These are phyloP conservation scores for Bombus fervidus DNA, from an alignment of 1,140 invertebrate species.

Conservation along the genomic window DNA sequence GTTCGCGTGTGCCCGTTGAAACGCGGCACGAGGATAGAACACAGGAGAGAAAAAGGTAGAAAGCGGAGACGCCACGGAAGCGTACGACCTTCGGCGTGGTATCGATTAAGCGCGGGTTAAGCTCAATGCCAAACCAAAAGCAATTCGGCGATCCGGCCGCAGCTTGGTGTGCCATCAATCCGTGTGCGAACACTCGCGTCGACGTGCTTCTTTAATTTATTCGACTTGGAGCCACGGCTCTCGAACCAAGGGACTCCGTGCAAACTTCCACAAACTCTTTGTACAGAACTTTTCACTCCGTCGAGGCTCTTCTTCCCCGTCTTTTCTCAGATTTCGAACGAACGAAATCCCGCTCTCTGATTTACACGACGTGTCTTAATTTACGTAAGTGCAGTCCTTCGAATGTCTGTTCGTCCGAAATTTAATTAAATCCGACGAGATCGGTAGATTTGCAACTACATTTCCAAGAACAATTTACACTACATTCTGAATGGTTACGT, in stretches of 20 bases:
- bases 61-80: constrained; percentile 59
- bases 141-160: constrained; percentile 36
- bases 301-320: background rate
- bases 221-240: background rate
- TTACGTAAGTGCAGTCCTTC: background rate
- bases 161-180: constrained; percentile 30
- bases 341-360: background rate
- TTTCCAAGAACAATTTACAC: background rate
- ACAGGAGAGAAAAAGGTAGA: constrained; percentile 27
- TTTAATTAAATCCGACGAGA: background rate
- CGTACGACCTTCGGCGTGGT: constrained; percentile 64
- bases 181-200: background rate
- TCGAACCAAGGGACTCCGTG: background rate
- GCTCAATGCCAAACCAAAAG: constrained; percentile 61
- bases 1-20: constrained; percentile 33
- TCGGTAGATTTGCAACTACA: background rate
- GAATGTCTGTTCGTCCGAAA: background rate
- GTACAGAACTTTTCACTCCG: background rate
- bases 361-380: background rate
- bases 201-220: constrained; percentile 4
- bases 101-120: constrained; percentile 63
- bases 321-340: background rate
- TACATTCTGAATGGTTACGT: background rate
- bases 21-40: background rate
- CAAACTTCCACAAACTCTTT: background rate